These are phyloP conservation scores for Zosterops pallidus DNA, from an alignment of 2,113 vertebrate species.

Conservation along the genomic window DNA sequence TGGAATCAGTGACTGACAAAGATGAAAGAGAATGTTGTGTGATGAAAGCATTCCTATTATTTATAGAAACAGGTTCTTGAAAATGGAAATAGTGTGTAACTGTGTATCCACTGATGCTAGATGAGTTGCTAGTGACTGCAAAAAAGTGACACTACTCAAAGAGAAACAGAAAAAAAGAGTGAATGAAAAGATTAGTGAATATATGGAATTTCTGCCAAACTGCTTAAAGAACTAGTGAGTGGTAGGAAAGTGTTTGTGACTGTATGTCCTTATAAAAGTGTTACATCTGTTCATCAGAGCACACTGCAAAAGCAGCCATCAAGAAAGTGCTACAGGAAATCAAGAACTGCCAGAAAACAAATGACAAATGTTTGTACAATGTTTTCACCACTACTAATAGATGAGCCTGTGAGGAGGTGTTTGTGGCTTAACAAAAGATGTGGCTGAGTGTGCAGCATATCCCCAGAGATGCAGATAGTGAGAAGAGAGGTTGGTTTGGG, in stretches of 20 bases:
- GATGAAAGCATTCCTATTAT: conserved; percentile 34
- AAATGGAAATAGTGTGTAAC: conserved; percentile 12
- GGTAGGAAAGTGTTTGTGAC: background rate
- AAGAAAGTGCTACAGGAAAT: background rate
- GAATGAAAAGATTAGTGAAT: background rate
- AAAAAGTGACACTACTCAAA: background rate
- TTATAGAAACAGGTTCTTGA: background rate
- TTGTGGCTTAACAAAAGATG: background rate
- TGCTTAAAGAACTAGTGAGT: background rate
- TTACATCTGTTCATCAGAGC: background rate
- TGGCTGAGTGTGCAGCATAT: background rate
- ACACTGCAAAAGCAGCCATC: background rate
- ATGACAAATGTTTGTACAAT: background rate
- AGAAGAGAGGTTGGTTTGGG: background rate
- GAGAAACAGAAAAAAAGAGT: background rate
- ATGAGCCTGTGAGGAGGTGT: background rate
- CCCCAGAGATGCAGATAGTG: background rate
- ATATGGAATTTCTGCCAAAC: background rate
- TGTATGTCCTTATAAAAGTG: background rate
- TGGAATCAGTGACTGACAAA: background rate
- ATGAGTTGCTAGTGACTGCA: background rate
- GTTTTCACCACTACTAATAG: background rate
- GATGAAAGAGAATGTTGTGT: conserved; percentile 9
- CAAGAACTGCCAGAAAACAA: background rate
- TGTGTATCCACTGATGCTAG: background rate